These are phyloP conservation scores for Hystrix cristata DNA, from an alignment of 2,113 vertebrate genomes.

Conservation along the genomic window DNA sequence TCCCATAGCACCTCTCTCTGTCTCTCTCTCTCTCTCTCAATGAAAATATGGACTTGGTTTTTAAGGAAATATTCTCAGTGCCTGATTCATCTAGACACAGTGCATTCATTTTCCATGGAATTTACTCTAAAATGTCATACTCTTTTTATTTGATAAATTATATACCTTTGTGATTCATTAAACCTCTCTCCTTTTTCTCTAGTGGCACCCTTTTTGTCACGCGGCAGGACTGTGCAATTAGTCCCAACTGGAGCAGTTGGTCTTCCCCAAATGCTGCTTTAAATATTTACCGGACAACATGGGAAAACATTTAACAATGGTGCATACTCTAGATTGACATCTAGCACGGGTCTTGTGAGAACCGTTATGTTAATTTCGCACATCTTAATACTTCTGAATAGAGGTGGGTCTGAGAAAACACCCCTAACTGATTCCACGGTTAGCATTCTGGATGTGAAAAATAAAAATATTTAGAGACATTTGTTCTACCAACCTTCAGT, in stretches of 20 bases:
- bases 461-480: conserved; percentile 14
- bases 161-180: conserved; percentile 85
- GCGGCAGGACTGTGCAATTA: conserved; percentile 70
- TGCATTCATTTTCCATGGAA: conserved; percentile 85
- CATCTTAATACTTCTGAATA: conserved; percentile 57
- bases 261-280: conserved; percentile 62
- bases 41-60: conserved; percentile 86
- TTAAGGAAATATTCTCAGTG: conserved; percentile 86
- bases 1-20: conserved; percentile 79
- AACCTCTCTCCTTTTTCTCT: conserved; percentile 69
- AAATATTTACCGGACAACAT: conserved; percentile 63
- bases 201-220: conserved; percentile 78
- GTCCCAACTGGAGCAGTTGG: conserved; percentile 43
- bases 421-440: not conserved
- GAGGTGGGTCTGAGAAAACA: not conserved
- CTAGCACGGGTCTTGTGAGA: conserved; percentile 63
- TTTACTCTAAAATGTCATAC: conserved; percentile 84
- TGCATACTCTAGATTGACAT: conserved; percentile 60
- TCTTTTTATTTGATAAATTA: conserved; percentile 83
- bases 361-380: conserved; percentile 68
- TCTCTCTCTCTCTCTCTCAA: conserved; percentile 31
- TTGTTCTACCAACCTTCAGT: not conserved
- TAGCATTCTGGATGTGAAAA: not conserved
- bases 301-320: conserved; percentile 77
- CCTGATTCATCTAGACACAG: conserved; percentile 84